Percentiles rank a stretch among this genome's conserved stretches.
Conservation (phyloP, 2,113 vertebrate genomes). For the Microcebus jonahi region DNA sequence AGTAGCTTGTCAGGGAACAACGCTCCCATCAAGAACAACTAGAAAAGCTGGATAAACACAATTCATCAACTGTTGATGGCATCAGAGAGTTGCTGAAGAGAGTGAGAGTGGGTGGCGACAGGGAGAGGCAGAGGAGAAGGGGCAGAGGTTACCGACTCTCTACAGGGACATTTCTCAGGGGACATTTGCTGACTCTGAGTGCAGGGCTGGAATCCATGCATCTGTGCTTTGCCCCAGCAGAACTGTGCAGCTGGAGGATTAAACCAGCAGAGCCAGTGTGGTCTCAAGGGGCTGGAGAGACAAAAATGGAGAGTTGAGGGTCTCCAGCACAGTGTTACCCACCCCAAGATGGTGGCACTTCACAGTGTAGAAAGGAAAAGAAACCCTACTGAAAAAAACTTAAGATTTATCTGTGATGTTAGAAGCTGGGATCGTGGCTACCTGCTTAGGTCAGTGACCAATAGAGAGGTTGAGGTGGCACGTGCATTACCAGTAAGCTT, state of each 20-base stretch:
- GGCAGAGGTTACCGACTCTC: fast-evolving
- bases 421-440: not conserved
- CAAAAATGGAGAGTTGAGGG: no score
- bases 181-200: not conserved
- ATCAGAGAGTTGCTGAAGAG: not conserved
- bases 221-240: not conserved
- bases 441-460: not conserved
- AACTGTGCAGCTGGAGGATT: not conserved
- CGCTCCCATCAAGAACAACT: not conserved
- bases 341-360: not conserved
- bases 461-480: not conserved
- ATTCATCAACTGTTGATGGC: not conserved
- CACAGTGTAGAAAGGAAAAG: not conserved
- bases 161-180: not conserved
- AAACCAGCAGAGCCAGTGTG: no score
- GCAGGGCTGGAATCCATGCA: fast-evolving
- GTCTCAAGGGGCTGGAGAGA: not conserved
- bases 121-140: not conserved
- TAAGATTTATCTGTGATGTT: not conserved
- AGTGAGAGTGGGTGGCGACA: not conserved
- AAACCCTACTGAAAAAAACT: not conserved
- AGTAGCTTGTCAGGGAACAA: not conserved
- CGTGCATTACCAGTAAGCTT: not conserved
- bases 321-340: not conserved
- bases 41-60: not conserved